Evolutionary conservation across 2,888 invertebrate genomes (phyloP), one percentile per base, ranked within the genome.

Genomic region (Brachypterus glaber): DNA sequence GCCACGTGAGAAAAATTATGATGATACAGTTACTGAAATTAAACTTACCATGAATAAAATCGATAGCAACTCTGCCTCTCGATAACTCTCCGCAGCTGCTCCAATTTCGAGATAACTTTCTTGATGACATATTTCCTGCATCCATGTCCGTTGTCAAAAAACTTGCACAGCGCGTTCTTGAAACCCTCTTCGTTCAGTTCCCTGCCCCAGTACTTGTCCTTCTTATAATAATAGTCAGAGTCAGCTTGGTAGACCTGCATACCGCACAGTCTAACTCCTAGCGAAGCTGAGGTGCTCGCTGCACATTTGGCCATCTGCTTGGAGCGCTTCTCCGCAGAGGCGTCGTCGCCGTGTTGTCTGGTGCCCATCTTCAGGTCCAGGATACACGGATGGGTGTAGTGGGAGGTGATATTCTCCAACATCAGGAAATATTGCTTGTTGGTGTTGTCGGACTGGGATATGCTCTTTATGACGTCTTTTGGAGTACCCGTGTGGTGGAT

Each of bases 281-380:
- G 69, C 13, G 82, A 77, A 1, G 82, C 88, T 2, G 89, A 90
- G 0, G 91, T 92, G 62, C 86, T 87, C 21, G 88, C 87, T 17
- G 87, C 88, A 63, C 90, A 91, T 66, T 91, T 91, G 35, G 88
- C 88, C 65, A 88, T 89, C 71, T 91, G 90, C 62, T 88, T 85
- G 57, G 73, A 77, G 43, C 84, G 77, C 66, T 92, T 92, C 66
- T 91, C 91, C 0, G 87, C 87, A 9, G 83, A 76, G 3, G 91
- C 91, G 68, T 92, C 91, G 64, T 92, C 92, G 11, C 87, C 91
- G 62, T 92, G 90, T 61, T 92, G 91, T 42, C 91, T 75, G 35
- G 89, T 90, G 45, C 91, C 91, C 88, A 92, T 89, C 72, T 92
- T 92, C 53, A 92, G 68, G 62, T 92, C 91, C 51, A 92, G 70